Percentiles rank a stretch among this genome's conserved stretches.
Evolutionary conservation across 2,113 vertebrate species (phyloP).

Genomic region (Mesembrinibis cayennensis): DNA sequence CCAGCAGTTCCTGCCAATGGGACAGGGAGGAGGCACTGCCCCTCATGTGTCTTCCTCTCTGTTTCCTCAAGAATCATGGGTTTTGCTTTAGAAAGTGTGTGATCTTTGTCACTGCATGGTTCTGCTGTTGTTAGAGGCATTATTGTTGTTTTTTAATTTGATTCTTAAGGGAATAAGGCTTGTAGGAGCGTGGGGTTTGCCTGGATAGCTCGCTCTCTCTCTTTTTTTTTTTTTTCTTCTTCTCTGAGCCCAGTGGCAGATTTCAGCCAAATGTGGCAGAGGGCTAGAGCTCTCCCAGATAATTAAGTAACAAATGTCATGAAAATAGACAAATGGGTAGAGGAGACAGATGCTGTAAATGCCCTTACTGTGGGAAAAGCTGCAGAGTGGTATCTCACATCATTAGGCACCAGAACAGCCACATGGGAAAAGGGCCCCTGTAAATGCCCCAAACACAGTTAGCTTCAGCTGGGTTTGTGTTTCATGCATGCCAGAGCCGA

Average conservation of each 20-base stretch:
- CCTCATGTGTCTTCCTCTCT: fast-evolving
- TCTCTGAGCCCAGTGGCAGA: not conserved
- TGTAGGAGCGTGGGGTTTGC: not conserved
- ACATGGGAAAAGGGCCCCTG: not conserved
- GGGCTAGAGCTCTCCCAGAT: constrained; percentile 10
- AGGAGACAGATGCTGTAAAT: constrained; percentile 27
- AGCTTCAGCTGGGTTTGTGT: not conserved
- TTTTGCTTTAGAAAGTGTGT: not conserved
- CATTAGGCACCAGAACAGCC: not conserved
- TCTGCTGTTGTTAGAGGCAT: not conserved
- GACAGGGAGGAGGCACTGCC: not conserved
- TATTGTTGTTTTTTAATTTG: not conserved
- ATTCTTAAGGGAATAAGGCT: not conserved
- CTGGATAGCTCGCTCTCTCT: not conserved
- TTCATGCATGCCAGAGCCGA: not conserved
- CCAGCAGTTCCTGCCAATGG: not conserved
- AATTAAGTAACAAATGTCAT: constrained; percentile 35
- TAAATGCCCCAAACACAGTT: not conserved
- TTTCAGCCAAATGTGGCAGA: constrained; percentile 31
- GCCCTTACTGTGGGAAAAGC: constrained; percentile 49
- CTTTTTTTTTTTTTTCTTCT: not conserved
- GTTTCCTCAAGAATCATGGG: not conserved
- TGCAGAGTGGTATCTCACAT: constrained; percentile 25
- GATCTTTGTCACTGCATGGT: not conserved
- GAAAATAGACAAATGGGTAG: constrained; percentile 24